A percentile compares a stretch with the other conserved stretches of the same genome.
Evolutionary conservation across 2,888 invertebrate genomes (phyloP).

Genomic region (Papilio protenor): DNA sequence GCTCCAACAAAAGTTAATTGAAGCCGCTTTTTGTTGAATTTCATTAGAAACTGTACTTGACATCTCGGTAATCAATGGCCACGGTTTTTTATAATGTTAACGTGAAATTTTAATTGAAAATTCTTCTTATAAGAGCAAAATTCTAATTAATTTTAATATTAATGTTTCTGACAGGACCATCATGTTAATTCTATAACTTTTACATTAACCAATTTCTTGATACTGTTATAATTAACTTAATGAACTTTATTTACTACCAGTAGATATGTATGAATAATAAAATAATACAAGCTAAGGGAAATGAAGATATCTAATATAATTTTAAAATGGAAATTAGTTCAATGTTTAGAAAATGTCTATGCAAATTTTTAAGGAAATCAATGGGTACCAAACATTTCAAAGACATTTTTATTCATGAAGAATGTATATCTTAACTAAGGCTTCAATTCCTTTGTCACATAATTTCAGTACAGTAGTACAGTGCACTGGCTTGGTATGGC

Average conservation of each 20-base stretch:
- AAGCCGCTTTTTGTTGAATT: neutral
- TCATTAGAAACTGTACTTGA: conserved; percentile 16
- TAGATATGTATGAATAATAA: neutral
- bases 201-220: conserved; percentile 9
- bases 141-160: conserved; percentile 26
- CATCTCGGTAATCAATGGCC: conserved; percentile 13
- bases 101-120: conserved; percentile 7
- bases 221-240: conserved; percentile 7
- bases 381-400: neutral
- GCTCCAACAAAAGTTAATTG: too few relatives aligned
- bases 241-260: neutral
- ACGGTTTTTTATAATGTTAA: neutral
- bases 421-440: too few relatives aligned
- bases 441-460: too few relatives aligned
- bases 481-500: too few relatives aligned
- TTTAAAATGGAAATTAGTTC: neutral
- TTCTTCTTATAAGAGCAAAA: conserved; percentile 12
- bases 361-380: neutral
- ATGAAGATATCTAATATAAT: neutral
- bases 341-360: neutral
- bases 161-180: conserved; percentile 23
- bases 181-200: neutral
- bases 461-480: too few relatives aligned
- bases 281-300: neutral
- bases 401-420: neutral